Conservation (phyloP, 2,888 invertebrate species). For the Eupeodes luniger region DNA sequence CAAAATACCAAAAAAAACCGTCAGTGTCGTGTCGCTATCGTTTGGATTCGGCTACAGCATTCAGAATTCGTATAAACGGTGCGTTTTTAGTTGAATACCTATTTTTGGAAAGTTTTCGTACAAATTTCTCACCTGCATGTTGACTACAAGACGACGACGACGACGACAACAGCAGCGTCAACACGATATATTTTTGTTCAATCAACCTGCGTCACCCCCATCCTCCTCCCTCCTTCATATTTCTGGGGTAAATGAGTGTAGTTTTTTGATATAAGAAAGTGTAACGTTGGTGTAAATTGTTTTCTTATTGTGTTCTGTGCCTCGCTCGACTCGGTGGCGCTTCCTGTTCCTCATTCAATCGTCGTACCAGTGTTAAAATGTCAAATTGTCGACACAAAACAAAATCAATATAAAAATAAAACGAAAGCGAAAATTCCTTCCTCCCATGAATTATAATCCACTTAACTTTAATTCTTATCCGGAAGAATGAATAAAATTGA, state of each 20-base stretch:
- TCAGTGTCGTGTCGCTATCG: conserved; percentile 4
- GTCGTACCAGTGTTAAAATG: conserved; percentile 16
- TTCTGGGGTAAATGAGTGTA: not conserved
- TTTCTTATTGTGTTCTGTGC: conserved; percentile 14
- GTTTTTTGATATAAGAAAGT: not conserved
- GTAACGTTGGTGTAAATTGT: conserved; percentile 41
- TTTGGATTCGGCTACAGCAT: not conserved
- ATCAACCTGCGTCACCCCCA: not conserved
- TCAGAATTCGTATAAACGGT: not conserved
- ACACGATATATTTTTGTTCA: conserved; percentile 12
- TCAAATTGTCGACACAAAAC: conserved; percentile 12
- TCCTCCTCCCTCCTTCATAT: not conserved
- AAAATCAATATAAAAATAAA: conserved; percentile 65
- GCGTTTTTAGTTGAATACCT: not conserved
- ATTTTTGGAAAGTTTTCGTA: conserved; percentile 30
- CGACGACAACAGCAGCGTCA: not conserved
- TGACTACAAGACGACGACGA: not conserved
- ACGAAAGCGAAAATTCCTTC: conserved; percentile 36
- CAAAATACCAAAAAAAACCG: conserved; percentile 12
- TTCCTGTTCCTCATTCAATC: not conserved
- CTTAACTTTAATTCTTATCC: conserved; percentile 66
- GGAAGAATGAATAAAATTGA: conserved; percentile 56
- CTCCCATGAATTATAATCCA: conserved; percentile 71
- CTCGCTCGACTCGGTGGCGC: too few relatives aligned
- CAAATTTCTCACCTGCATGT: conserved; percentile 20